phyloP scores from a whole-genome alignment of 1,140 invertebrate genomes.

The Diachasmimorpha longicaudata region DNA sequence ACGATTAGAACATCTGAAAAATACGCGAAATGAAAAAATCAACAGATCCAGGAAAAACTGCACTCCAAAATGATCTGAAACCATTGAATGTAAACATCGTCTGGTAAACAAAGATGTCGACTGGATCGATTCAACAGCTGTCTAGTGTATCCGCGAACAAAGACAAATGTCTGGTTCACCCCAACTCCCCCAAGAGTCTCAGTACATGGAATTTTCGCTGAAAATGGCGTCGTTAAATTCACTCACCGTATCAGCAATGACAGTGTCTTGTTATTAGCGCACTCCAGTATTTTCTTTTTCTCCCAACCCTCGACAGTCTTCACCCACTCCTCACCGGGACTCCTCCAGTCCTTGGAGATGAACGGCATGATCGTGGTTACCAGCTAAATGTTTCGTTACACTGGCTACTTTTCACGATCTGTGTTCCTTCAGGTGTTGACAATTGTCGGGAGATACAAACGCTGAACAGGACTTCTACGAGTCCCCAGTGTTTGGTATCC shows the following conservation, averaged over 20 bases:
- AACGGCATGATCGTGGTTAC: conserved; percentile 80
- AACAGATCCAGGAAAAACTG: no score
- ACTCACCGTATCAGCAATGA: conserved; percentile 58
- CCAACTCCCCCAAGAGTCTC: conserved; percentile 8
- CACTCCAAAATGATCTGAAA: neutral
- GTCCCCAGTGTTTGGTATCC: neutral
- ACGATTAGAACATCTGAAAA: neutral
- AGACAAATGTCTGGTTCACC: neutral
- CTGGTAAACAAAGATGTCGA: conserved; percentile 48
- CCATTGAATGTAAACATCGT: conserved; percentile 22
- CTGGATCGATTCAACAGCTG: conserved; percentile 55
- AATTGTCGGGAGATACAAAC: neutral
- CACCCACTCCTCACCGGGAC: conserved; percentile 97
- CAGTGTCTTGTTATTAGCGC: conserved; percentile 65
- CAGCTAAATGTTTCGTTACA: neutral
- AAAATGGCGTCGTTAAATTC: neutral
- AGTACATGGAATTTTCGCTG: neutral
- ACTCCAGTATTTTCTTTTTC: conserved; percentile 90
- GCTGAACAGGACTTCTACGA: neutral
- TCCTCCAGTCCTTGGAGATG: conserved; percentile 91
- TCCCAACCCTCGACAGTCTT: conserved; percentile 97
- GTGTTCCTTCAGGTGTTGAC: neutral
- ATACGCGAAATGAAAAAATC: no score
- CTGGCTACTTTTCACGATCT: neutral
- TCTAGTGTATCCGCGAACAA: conserved; percentile 38